Evolutionary conservation across 2,113 vertebrate genomes (phyloP).

Genomic region (Pyxicephalus adspersus): DNA sequence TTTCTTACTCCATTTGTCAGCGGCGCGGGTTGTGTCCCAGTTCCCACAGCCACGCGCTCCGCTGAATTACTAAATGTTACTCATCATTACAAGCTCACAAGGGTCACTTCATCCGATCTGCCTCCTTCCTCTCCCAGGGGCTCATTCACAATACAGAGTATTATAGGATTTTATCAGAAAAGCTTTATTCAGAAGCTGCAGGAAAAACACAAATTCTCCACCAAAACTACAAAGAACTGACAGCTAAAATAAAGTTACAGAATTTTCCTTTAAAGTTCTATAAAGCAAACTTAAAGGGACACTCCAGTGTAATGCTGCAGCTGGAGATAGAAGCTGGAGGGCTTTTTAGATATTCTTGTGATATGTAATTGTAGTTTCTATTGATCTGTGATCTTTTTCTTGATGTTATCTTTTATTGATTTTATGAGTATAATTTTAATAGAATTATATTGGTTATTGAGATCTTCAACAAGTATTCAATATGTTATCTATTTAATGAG

Average conservation of each 20-base stretch:
- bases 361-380: too few relatives aligned
- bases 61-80: constrained; percentile 49
- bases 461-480: too few relatives aligned
- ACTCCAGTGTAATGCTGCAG: constrained; percentile 36
- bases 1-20: constrained; percentile 85
- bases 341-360: too few relatives aligned
- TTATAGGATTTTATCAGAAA: background rate
- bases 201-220: too few relatives aligned
- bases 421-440: too few relatives aligned
- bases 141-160: background rate
- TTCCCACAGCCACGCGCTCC: constrained; percentile 59
- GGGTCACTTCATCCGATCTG: constrained; percentile 40
- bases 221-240: too few relatives aligned
- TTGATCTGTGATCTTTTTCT: too few relatives aligned
- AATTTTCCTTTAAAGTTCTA: constrained; percentile 29
- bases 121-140: constrained; percentile 4
- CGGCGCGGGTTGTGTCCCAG: constrained; percentile 80
- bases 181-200: background rate
- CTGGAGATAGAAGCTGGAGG: constrained; percentile 37
- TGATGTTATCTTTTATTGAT: too few relatives aligned
- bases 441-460: too few relatives aligned
- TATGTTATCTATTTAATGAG: too few relatives aligned
- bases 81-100: constrained; percentile 54
- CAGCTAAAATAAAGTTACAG: too few relatives aligned
- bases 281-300: constrained; percentile 53